A percentile compares a stretch with the other conserved stretches of the same genome.
Evolutionary conservation across 2,797 vertebrate species (phyloP).

Genomic region (Sorex maritimensis): DNA sequence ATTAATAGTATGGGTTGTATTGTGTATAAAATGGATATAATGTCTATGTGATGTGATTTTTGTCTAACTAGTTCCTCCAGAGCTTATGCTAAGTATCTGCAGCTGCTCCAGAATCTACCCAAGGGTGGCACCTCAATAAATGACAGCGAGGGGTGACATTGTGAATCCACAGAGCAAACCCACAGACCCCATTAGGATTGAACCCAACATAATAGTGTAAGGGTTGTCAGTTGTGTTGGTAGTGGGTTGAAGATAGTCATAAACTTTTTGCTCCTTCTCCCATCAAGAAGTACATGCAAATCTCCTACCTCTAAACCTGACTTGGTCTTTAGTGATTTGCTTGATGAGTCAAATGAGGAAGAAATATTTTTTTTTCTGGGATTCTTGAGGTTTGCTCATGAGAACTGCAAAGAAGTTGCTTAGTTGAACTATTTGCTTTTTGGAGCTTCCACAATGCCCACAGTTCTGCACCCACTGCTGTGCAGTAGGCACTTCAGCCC

Average conservation of each 20-base stretch:
- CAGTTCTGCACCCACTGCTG: not conserved
- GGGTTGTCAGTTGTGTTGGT: not conserved
- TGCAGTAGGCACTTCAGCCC: not conserved
- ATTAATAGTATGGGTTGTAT: not conserved
- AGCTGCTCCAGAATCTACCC: not conserved
- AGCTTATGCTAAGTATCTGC: not conserved
- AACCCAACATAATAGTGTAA: not conserved
- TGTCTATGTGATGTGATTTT: not conserved
- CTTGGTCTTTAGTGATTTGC: not conserved
- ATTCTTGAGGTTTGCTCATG: not conserved
- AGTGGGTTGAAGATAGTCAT: not conserved
- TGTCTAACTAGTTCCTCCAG: not conserved
- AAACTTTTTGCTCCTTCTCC: not conserved
- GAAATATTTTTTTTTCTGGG: not conserved
- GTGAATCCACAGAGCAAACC: too few species aligned
- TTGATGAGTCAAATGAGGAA: not conserved
- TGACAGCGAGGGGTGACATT: not conserved
- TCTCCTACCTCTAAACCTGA: not conserved
- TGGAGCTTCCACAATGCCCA: not conserved
- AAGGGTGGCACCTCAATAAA: accelerated
- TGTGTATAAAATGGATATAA: not conserved
- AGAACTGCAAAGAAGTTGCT: not conserved
- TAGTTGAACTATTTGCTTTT: not conserved
- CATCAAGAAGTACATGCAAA: not conserved
- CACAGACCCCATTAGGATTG: not conserved